phyloP scores from a whole-genome alignment of 2,797 vertebrate species.

The Cryptoprocta ferox region DNA sequence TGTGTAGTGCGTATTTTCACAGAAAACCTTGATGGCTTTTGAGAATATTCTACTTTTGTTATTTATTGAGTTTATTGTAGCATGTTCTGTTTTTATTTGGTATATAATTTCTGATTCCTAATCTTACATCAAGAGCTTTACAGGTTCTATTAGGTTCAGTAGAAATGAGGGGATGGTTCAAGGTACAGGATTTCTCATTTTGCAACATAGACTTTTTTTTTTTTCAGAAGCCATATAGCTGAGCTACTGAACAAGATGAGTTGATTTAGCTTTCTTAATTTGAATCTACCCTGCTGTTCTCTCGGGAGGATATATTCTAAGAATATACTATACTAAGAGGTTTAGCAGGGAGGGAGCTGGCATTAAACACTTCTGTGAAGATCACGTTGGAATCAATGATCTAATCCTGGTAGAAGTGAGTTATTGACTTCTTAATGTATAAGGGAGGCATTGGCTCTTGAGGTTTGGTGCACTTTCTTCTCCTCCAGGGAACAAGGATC shows the following conservation, averaged over 20 bases:
- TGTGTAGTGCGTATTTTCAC: background rate
- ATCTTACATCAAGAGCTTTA: background rate
- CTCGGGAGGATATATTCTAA: conserved; percentile 55
- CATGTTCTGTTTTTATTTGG: background rate
- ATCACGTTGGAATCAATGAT: conserved; percentile 63
- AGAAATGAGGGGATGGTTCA: background rate
- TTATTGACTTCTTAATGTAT: conserved; percentile 65
- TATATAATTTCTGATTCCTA: background rate
- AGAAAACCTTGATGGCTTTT: background rate
- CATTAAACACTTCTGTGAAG: conserved; percentile 63
- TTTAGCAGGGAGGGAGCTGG: conserved; percentile 58
- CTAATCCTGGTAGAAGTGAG: conserved; percentile 68
- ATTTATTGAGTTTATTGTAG: background rate
- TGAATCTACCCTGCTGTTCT: conserved; percentile 7
- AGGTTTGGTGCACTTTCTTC: background rate
- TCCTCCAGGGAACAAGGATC: background rate
- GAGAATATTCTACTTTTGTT: background rate
- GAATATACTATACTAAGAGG: conserved; percentile 52
- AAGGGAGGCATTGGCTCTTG: conserved; percentile 39
- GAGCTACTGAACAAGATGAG: conserved; percentile 30
- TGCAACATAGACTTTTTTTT: background rate
- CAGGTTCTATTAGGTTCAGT: background rate
- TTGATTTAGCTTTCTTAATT: conserved; percentile 57
- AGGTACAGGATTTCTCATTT: conserved; percentile 16
- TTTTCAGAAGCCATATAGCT: background rate